Conservation (phyloP, 37 sponge, comb jelly and placozoan species). For the Halisarca cf. caerulea region DNA sequence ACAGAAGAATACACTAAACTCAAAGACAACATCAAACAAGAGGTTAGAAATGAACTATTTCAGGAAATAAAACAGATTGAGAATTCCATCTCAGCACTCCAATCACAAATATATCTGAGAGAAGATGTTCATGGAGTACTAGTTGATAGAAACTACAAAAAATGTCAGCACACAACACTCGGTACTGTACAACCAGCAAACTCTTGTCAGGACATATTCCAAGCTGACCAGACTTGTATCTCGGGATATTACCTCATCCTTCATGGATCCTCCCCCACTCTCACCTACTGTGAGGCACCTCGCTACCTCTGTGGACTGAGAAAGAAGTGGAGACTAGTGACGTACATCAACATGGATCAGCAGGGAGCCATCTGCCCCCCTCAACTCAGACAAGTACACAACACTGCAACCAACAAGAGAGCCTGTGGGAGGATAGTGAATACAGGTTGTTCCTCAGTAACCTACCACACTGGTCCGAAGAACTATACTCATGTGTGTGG, state of each 20-base stretch:
- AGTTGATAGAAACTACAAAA: not conserved
- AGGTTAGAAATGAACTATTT: not conserved
- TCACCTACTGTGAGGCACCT: conserved; percentile 20
- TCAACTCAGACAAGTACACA: not conserved
- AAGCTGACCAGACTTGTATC: conserved; percentile 6
- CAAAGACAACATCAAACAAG: not conserved
- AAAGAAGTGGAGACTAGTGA: not conserved
- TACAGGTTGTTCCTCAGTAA: not conserved
- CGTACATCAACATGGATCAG: conserved; percentile 24
- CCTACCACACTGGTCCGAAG: not conserved
- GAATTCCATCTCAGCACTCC: not conserved
- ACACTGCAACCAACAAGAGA: not conserved
- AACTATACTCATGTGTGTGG: conserved; percentile 20
- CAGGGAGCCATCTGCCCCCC: conserved; percentile 10
- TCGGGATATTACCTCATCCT: conserved; percentile 7
- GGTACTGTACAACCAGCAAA: not conserved
- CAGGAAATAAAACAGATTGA: not conserved
- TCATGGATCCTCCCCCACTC: not conserved
- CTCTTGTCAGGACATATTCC: conserved; percentile 21
- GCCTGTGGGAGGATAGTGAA: not conserved
- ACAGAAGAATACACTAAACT: not conserved
- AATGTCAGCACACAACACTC: not conserved
- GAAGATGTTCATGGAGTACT: not conserved
- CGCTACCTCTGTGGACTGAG: conserved; percentile 10
- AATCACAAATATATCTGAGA: not conserved